Conservation (phyloP, 2,888 invertebrate genomes). For the Carpatolechia fugitivella region DNA sequence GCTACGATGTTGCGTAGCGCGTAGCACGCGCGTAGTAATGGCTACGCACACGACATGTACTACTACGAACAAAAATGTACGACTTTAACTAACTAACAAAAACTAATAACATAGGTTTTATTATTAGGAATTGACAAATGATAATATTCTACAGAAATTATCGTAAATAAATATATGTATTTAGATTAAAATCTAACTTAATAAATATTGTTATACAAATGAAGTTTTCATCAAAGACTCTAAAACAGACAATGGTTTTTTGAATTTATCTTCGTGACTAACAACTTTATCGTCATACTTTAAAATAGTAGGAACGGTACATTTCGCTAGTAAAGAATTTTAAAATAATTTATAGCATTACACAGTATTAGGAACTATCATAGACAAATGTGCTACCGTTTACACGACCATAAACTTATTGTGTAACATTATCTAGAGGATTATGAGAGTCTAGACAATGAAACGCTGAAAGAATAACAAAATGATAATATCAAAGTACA, state of each 20-base stretch:
- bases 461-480: conserved; percentile 56
- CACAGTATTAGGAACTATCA: conserved; percentile 79
- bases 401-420: conserved; percentile 65
- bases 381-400: conserved; percentile 74
- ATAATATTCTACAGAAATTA: conserved; percentile 15
- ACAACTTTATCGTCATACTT: conserved; percentile 62
- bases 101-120: conserved; percentile 24
- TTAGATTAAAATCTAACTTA: conserved; percentile 1
- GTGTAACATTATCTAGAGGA: conserved; percentile 57
- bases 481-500: conserved; percentile 52
- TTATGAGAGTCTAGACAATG: conserved; percentile 35
- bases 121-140: conserved; percentile 17
- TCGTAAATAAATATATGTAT: conserved; percentile 15
- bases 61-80: conserved; percentile 40
- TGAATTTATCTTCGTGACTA: conserved; percentile 39
- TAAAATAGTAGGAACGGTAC: conserved; percentile 78
- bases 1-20: conserved; percentile 69
- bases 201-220: conserved; percentile 10
- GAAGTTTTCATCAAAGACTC: conserved; percentile 26
- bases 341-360: conserved; percentile 75
- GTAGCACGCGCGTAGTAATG: conserved; percentile 64
- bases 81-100: conserved; percentile 40
- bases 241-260: conserved; percentile 31
- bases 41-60: conserved; percentile 59
- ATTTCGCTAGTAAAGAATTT: conserved; percentile 77